Base-by-base conservation (phyloP, 1,140 invertebrate genomes). In the Heliconius himera region DNA sequence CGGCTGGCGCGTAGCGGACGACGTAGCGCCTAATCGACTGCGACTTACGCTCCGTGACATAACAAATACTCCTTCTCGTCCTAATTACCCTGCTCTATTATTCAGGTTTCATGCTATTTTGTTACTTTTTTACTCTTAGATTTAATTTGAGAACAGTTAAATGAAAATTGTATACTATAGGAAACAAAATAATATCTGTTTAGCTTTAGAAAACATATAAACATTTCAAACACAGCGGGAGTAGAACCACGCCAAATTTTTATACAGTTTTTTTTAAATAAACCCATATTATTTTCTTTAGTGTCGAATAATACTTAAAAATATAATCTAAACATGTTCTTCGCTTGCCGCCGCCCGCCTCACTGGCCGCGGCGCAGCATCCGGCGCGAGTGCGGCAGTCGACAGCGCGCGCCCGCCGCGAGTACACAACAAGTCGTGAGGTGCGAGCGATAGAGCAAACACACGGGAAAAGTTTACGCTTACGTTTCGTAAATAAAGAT, bases 321-420 rank as follows among this genome's bases (percentile, higher is more conserved):
- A 51, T 20, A 51, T 51, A 6, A 51, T 51, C 16, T 51, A 6
- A 20, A 51, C 16, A 51, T 20, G 49, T 20, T 56, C 54, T 56
- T 20, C n/a, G 8, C 8, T 3, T 9, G 8, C 54, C 20, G 54
- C 60, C 26, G 26, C 20, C 20, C 20, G 54, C 6, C n/a, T 9
- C 70, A 20, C 26, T 36, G 41, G 20, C 72, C 4, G 38, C 38
- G 72, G 46, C 29, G 41, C 22, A 60, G n/a, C 54, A n/a, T 20
- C 72, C 49, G 16, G 13, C 73, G 73, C 46, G 54, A 5, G 74
- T 54, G 74, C 74, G 74, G 74, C 74, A 76, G 74, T 76, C 6
- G 36, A 0, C 36, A 49, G 13, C 74, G 74, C 74, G 51, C 38
- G 74, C 74, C 74, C 56, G 22, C 22, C 60, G 74, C 26, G 38